Evolutionary conservation across 2,888 invertebrate genomes (phyloP).

Genomic region (Cheiracanthium punctorium): DNA sequence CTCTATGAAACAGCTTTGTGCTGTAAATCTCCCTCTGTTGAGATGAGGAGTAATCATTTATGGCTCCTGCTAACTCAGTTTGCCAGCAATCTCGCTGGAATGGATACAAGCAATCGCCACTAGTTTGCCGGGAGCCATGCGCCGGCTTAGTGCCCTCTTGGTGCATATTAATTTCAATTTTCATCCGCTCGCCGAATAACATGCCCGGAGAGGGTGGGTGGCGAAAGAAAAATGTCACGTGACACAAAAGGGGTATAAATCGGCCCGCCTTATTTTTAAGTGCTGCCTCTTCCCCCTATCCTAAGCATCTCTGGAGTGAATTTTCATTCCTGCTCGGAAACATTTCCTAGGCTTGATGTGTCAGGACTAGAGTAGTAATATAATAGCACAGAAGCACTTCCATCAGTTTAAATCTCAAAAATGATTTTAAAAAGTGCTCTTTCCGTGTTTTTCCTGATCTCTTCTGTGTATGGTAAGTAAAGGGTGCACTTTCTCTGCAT

Average conservation of each 20-base stretch:
- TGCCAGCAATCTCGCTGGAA: not conserved
- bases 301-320: not conserved
- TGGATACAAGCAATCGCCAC: not conserved
- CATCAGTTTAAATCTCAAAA: not conserved
- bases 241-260: slow-evolving; percentile 54
- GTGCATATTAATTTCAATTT: slow-evolving; percentile 65
- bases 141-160: slow-evolving; percentile 28
- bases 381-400: not conserved
- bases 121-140: slow-evolving; percentile 15
- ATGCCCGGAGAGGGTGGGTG: slow-evolving; percentile 11
- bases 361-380: not conserved
- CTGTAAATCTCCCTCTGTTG: not conserved
- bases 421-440: not conserved
- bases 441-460: not conserved
- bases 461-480: not conserved
- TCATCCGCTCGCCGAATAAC: slow-evolving; percentile 39
- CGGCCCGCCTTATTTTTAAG: slow-evolving; percentile 33
- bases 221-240: slow-evolving; percentile 40
- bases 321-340: not conserved
- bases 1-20: not conserved
- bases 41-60: not conserved
- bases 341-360: not conserved
- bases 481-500: not conserved
- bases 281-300: slow-evolving; percentile 30
- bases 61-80: not conserved